Percentiles rank a stretch among this genome's conserved stretches.
Conservation (phyloP, 2,797 vertebrate species). For the Heliangelus exortis region DNA sequence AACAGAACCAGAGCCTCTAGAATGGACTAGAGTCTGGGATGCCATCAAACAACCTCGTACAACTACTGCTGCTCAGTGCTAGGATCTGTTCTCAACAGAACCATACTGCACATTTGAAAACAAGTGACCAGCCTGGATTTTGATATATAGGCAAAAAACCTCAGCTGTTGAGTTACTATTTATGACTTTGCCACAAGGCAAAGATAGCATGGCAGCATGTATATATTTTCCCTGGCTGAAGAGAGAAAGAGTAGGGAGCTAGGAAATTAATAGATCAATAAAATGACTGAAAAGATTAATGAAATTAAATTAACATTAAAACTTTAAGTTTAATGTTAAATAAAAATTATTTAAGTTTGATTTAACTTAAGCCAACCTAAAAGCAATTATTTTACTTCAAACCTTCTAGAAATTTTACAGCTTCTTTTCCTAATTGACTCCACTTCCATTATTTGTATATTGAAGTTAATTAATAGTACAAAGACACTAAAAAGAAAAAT, state of each 20-base stretch:
- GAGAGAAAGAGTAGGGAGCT: not conserved
- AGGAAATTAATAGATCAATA: not conserved
- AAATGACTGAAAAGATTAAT: rapidly evolving
- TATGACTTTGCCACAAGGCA: not conserved
- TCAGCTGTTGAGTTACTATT: not conserved
- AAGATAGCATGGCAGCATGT: not conserved
- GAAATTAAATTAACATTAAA: not conserved
- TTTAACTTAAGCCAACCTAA: not conserved
- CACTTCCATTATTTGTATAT: not conserved
- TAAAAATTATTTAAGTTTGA: not conserved
- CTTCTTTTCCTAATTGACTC: not conserved
- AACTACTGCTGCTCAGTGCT: not conserved
- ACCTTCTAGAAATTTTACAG: not conserved
- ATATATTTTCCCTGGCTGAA: not conserved
- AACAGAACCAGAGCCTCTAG: not conserved
- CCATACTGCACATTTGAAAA: not conserved
- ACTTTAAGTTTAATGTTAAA: not conserved
- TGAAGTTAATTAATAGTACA: not conserved
- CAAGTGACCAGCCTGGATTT: not conserved
- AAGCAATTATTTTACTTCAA: not conserved
- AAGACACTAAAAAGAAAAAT: not conserved
- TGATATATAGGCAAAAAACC: not conserved
- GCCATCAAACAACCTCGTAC: not conserved
- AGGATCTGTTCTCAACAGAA: not conserved
- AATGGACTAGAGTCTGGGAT: not conserved